Evolutionary conservation across 2,797 vertebrate species (phyloP).

Genomic region (Cyprinella venusta): DNA sequence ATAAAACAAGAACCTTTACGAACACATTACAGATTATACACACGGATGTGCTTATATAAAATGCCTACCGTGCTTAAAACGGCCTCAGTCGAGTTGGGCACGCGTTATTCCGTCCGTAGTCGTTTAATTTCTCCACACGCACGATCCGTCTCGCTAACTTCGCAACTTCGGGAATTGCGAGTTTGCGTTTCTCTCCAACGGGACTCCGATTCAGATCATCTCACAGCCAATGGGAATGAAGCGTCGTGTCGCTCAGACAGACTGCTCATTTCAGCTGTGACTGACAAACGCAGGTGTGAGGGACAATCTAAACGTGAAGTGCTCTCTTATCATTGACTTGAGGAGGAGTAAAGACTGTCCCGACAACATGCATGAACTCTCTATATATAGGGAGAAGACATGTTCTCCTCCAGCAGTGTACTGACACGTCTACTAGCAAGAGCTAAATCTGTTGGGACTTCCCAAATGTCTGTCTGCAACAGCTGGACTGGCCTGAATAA

Average conservation of each 20-base stretch:
- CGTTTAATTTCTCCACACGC: not conserved
- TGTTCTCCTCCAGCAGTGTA: conserved; percentile 66
- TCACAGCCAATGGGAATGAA: conserved; percentile 66
- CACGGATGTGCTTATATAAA: not conserved
- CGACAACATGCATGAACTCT: conserved; percentile 30
- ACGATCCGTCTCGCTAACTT: conserved; percentile 69
- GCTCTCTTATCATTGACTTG: conserved; percentile 58
- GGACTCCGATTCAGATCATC: conserved; percentile 64
- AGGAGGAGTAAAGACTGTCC: conserved; percentile 58
- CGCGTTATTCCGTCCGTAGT: not conserved
- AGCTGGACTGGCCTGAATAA: conserved; percentile 63
- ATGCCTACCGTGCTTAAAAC: conserved; percentile 24
- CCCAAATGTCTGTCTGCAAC: conserved; percentile 56
- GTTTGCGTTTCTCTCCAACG: conserved; percentile 69
- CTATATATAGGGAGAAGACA: conserved; percentile 65
- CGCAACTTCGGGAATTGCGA: conserved; percentile 79
- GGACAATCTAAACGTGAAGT: conserved; percentile 64
- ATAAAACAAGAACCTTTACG: not conserved
- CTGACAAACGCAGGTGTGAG: conserved; percentile 77
- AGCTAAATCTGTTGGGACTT: conserved; percentile 78
- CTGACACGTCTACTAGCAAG: conserved; percentile 76
- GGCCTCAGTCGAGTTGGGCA: not conserved
- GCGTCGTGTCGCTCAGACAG: conserved; percentile 60
- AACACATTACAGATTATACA: not conserved
- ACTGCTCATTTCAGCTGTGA: conserved; percentile 64